Base-by-base conservation (phyloP, 2,113 vertebrate genomes). In the Percina caprodes region DNA sequence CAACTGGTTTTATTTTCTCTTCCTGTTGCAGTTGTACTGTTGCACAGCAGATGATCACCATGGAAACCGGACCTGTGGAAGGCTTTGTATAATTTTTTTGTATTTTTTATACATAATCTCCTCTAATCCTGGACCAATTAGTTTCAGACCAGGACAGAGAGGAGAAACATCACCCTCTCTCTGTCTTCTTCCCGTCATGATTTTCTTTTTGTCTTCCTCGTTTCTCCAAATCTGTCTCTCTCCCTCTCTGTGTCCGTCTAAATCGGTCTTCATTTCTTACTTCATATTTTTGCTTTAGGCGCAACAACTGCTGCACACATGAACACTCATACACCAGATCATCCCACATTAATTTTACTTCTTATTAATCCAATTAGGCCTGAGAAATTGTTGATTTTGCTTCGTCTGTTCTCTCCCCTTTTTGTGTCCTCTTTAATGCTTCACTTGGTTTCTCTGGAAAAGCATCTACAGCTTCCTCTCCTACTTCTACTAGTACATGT, bases 101-200 rank as follows among this genome's bases (percentile, higher is more conserved):
- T 83, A 67, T 78, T 87, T 88, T 59, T 69, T n/a, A 79, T 80
- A 72, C 84, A 91, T 91, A 92, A 93, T 93, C 91, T 91, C 80
- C 83, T 84, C 74, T 90, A 92, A 93, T 93, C 91, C 92, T 86
- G 86, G 82, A 89, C 89, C 89, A 93, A 93, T 93, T 92, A 90
- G 87, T 92, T 90, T 92, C 88, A 91, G 85, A 82, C 80, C 74
- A 71, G 85, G 83, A 92, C 73, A 56, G 84, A 87, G 80, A 88
- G 35, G 67, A 85, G 49, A 59, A 77, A 61, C 49, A 23, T 77
- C 72, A 79, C 46, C 6, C 59, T 77, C 56, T 16, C 67, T 54
- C 46, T 42, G 39, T 80, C 49, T 59, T 69, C 59, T 80, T 70
- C 33, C 77, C 66, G 71, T 55, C 46, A 69, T 69, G 67, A 68